These are phyloP conservation scores for Eurytoma adleriae DNA, from an alignment of 2,888 invertebrate species.

Conservation along the genomic window DNA sequence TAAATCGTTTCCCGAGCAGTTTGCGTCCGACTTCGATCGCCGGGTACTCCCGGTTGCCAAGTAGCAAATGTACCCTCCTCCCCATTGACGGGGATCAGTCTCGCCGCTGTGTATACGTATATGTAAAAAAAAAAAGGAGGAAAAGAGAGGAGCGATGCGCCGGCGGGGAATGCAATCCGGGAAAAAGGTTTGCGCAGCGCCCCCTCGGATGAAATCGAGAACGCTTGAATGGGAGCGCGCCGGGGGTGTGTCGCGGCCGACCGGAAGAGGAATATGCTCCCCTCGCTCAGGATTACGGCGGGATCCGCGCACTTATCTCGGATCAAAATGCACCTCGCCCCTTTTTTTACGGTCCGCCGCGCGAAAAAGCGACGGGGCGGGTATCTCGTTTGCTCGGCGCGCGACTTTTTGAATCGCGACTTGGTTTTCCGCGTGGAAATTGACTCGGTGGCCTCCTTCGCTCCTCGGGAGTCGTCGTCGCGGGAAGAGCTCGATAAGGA, in stretches of 20 bases:
- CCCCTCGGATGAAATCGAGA: slow-evolving; percentile 19
- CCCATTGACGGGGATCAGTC: slow-evolving; percentile 29
- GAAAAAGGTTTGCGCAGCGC: slow-evolving; percentile 2
- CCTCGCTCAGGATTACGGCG: slow-evolving; percentile 27
- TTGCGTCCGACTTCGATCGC: slow-evolving; percentile 17
- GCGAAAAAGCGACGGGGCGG: background rate
- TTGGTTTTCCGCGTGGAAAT: slow-evolving; percentile 11
- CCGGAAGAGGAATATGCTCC: slow-evolving; percentile 11
- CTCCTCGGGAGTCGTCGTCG: background rate
- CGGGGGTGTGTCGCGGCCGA: background rate
- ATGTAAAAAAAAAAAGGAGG: slow-evolving; percentile 29
- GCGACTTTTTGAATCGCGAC: slow-evolving; percentile 5
- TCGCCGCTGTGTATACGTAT: background rate
- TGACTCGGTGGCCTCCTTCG: slow-evolving; percentile 23
- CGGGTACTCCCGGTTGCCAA: slow-evolving; percentile 22
- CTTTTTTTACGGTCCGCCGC: background rate
- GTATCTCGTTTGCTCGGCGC: slow-evolving; percentile 26
- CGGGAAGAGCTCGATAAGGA: background rate
- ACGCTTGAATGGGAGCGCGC: slow-evolving; percentile 21
- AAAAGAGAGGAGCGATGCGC: background rate
- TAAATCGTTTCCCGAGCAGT: slow-evolving; percentile 35
- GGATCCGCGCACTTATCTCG: slow-evolving; percentile 35
- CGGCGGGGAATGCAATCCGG: slow-evolving; percentile 5
- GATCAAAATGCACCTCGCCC: slow-evolving; percentile 31
- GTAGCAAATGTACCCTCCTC: slow-evolving; percentile 25